phyloP scores from a whole-genome alignment of 2,113 vertebrate species.

The Gasterosteus nipponicus region DNA sequence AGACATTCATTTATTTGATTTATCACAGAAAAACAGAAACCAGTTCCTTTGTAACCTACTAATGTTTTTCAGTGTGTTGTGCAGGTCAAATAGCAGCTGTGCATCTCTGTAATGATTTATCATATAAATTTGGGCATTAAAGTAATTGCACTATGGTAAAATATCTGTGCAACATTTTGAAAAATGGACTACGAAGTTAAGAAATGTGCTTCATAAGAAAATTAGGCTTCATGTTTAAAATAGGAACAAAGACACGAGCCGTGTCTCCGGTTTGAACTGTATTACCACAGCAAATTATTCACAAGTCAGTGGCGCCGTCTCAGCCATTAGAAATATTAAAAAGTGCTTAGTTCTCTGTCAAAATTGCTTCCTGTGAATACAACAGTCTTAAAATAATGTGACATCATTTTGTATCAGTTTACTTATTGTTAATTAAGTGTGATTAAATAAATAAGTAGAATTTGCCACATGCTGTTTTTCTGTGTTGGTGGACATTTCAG shows the following conservation, averaged over 20 bases:
- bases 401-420: no score
- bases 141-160: background rate
- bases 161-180: background rate
- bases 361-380: background rate
- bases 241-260: background rate
- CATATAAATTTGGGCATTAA: background rate
- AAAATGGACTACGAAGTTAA: background rate
- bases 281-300: constrained; percentile 12
- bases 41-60: background rate
- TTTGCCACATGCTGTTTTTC: no score
- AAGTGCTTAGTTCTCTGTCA: background rate
- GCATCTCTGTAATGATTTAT: background rate
- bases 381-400: background rate
- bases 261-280: constrained; percentile 2
- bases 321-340: constrained; percentile 4
- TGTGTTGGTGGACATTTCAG: no score
- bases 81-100: constrained; percentile 14
- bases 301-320: background rate
- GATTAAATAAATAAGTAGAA: no score
- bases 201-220: background rate
- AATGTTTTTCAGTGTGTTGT: background rate
- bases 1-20: constrained; percentile 8
- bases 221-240: constrained; percentile 1
- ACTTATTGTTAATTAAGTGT: no score
- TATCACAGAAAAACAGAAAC: constrained; percentile 8